Conservation (phyloP, 1,140 invertebrate species). For the Zaprionus nigranus region DNA sequence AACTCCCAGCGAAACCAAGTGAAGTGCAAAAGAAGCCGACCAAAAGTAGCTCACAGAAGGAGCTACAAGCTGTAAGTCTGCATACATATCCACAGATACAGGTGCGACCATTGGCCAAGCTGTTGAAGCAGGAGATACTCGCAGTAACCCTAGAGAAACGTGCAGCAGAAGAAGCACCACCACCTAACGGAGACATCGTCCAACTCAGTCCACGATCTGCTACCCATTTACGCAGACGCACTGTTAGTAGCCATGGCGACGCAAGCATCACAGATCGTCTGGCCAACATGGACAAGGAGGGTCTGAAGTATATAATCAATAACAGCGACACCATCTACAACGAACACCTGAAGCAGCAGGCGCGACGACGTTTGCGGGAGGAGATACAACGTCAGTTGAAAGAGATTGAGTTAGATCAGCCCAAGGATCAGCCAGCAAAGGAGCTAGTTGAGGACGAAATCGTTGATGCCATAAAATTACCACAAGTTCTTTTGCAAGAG, state of each 20-base stretch:
- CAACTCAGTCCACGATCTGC: not conserved
- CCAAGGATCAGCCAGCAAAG: conserved; percentile 40
- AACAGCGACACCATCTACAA: conserved; percentile 74
- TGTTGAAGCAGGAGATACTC: conserved; percentile 60
- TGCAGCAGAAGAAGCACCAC: not conserved
- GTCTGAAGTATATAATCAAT: conserved; percentile 77
- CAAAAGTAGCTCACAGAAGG: not conserved
- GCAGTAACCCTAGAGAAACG: conserved; percentile 46
- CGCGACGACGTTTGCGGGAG: conserved; percentile 65
- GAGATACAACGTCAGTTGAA: conserved; percentile 71
- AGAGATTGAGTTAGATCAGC: conserved; percentile 60
- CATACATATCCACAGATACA: conserved; percentile 53
- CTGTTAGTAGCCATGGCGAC: conserved; percentile 28
- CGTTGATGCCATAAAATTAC: conserved; percentile 72
- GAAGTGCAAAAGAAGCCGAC: not conserved
- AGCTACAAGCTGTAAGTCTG: not conserved
- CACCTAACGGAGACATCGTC: no score
- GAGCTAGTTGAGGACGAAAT: conserved; percentile 70
- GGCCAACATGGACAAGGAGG: conserved; percentile 72
- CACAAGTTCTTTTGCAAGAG: conserved; percentile 63
- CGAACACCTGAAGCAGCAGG: conserved; percentile 70
- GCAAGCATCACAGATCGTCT: conserved; percentile 54
- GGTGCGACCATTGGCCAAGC: conserved; percentile 60
- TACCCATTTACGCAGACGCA: conserved; percentile 24
- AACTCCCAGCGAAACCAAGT: not conserved